A percentile compares a stretch with the other conserved stretches of the same genome.
phyloP scores from a whole-genome alignment of 2,797 vertebrate genomes.

The Salmo trutta region DNA sequence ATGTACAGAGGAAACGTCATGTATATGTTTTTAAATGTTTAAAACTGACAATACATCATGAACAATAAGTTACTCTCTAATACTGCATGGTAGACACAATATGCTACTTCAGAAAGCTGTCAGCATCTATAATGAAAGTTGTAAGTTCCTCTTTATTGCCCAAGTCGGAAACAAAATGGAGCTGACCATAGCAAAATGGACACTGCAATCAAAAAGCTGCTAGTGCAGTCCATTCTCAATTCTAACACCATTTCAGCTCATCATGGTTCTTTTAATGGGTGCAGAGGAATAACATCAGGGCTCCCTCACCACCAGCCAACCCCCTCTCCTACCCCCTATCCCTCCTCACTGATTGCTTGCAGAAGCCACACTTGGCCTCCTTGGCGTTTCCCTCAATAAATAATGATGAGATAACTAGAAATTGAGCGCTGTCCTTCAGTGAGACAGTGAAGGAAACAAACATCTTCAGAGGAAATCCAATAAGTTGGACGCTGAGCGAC shows the following conservation, averaged over 20 bases:
- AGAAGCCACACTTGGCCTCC: conserved; percentile 34
- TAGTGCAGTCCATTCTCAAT: conserved; percentile 18
- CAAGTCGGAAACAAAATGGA: conserved; percentile 9
- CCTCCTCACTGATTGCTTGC: conserved; percentile 28
- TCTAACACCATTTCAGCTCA: conserved; percentile 21
- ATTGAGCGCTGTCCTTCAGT: conserved; percentile 58
- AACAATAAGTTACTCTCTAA: not conserved
- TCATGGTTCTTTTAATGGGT: no score
- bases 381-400: conserved; percentile 61
- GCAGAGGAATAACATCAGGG: conserved; percentile 14
- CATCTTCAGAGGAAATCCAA: conserved; percentile 69
- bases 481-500: conserved; percentile 54
- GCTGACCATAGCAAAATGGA: conserved; percentile 14
- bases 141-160: no score
- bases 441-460: conserved; percentile 64
- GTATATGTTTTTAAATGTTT: no score
- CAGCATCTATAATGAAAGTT: not conserved
- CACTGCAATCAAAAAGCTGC: conserved; percentile 33
- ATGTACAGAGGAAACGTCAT: not conserved
- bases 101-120: not conserved
- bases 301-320: not conserved
- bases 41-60: not conserved
- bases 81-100: not conserved
- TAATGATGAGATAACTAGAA: conserved; percentile 72
- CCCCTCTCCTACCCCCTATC: conserved; percentile 4